Conservation (phyloP, 2,888 invertebrate genomes). For the Diarsia brunnea region DNA sequence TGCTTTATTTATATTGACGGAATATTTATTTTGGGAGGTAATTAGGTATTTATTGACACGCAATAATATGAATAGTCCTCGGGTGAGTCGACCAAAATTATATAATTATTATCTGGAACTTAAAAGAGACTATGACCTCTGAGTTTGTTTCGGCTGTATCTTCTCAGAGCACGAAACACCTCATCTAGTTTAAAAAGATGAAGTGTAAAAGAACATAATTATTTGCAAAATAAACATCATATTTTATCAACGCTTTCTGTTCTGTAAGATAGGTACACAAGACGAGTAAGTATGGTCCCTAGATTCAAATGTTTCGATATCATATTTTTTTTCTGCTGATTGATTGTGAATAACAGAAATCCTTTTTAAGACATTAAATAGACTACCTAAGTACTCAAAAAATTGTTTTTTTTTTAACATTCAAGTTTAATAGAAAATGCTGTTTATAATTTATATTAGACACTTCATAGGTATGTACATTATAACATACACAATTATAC, state of each 20-base stretch:
- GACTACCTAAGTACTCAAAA: neutral
- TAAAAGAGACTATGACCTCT: no score
- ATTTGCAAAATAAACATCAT: no score
- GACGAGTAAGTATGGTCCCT: neutral
- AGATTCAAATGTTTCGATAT: neutral
- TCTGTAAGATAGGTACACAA: neutral
- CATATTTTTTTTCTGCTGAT: neutral
- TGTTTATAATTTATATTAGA: neutral
- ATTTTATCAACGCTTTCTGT: neutral
- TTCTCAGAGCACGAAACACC: no score
- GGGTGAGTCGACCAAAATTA: no score
- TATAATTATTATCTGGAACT: no score
- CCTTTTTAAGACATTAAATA: neutral
- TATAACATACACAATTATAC: no score
- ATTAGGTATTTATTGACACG: neutral
- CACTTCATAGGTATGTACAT: no score
- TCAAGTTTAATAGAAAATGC: neutral
- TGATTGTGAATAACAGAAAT: neutral
- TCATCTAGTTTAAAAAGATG: no score
- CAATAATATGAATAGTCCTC: no score
- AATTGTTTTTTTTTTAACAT: neutral
- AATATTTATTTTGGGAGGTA: slow-evolving; percentile 44
- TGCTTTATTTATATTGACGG: slow-evolving; percentile 26
- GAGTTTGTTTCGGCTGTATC: no score
- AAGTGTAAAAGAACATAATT: no score